These are phyloP conservation scores for Spilosoma lubricipeda DNA, from an alignment of 2,888 invertebrate species.

Conservation along the genomic window DNA sequence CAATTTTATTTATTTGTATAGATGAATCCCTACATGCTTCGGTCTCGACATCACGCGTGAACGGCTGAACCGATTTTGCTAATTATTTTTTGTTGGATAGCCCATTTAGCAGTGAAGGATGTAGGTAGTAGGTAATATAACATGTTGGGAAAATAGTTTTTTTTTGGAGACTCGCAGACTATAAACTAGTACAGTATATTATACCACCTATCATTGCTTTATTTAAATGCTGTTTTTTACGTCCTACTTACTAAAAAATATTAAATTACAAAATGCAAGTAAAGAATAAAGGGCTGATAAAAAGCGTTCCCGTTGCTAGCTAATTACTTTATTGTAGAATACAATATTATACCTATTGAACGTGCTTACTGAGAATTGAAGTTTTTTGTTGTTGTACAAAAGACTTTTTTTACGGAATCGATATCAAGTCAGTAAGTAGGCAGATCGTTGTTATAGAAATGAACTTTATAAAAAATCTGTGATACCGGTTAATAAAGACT, in stretches of 20 bases:
- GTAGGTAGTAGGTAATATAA: no score
- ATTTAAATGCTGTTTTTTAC: slow-evolving; percentile 69
- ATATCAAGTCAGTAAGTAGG: slow-evolving; percentile 75
- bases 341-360: slow-evolving; percentile 68
- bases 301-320: slow-evolving; percentile 80
- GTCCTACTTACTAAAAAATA: slow-evolving; percentile 79
- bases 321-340: slow-evolving; percentile 83
- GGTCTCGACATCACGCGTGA: no score
- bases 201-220: slow-evolving; percentile 55
- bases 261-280: slow-evolving; percentile 82
- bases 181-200: no score
- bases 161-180: no score
- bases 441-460: slow-evolving; percentile 62
- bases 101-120: no score
- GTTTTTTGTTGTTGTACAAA: slow-evolving; percentile 79
- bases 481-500: slow-evolving; percentile 29
- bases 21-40: no score
- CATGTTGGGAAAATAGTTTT: no score
- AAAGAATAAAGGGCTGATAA: slow-evolving; percentile 69
- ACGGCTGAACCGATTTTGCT: no score
- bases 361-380: slow-evolving; percentile 80
- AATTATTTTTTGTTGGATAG: no score
- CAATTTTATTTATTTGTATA: no score
- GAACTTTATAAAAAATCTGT: slow-evolving; percentile 34
- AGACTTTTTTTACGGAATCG: slow-evolving; percentile 72